phyloP scores from a whole-genome alignment of 2,888 invertebrate genomes.

The Napeogenes sylphis region DNA sequence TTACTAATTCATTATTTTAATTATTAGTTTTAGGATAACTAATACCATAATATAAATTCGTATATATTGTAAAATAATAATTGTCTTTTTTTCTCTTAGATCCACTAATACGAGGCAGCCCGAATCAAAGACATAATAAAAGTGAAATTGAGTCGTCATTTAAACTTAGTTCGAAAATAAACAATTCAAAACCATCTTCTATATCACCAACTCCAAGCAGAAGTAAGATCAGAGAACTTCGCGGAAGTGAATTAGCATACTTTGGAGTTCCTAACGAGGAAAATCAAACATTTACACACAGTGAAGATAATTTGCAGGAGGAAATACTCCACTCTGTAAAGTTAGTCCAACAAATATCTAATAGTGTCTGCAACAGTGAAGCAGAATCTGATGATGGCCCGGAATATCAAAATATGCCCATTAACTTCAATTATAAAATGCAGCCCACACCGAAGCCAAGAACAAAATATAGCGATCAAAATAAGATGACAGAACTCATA shows the following conservation, averaged over 20 bases:
- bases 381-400: conserved; percentile 63
- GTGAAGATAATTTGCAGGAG: conserved; percentile 44
- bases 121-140: conserved; percentile 21
- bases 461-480: conserved; percentile 49
- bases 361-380: conserved; percentile 66
- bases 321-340: conserved; percentile 64
- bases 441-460: conserved; percentile 60
- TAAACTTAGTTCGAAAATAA: conserved; percentile 17
- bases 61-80: background rate
- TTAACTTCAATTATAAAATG: conserved; percentile 36
- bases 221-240: conserved; percentile 68
- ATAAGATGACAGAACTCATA: conserved; percentile 41
- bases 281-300: conserved; percentile 25
- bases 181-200: conserved; percentile 35
- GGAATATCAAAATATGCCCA: conserved; percentile 64
- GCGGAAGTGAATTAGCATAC: conserved; percentile 79
- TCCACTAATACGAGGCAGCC: conserved; percentile 25
- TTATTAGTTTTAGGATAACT: too few species aligned
- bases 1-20: too few species aligned
- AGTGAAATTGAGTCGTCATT: background rate
- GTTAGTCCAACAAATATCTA: conserved; percentile 62
- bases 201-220: conserved; percentile 48
- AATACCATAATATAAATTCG: background rate
- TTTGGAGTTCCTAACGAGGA: conserved; percentile 66
- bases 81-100: conserved; percentile 29